These are phyloP conservation scores for Cettia cetti DNA, from an alignment of 2,113 vertebrate genomes.

Conservation along the genomic window DNA sequence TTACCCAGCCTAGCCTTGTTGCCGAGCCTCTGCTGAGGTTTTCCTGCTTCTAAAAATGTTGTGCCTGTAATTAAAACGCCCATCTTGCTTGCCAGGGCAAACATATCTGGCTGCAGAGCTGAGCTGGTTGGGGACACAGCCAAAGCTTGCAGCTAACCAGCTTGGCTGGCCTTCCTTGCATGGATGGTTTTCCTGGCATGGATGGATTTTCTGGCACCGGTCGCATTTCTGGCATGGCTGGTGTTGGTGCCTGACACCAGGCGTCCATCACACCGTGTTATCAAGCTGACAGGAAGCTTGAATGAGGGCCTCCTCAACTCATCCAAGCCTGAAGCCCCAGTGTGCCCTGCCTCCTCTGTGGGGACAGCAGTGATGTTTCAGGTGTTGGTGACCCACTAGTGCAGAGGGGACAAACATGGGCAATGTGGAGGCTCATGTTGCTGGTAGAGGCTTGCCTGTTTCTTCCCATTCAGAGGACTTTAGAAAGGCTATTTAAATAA, in stretches of 20 bases:
- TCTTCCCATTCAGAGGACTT: background rate
- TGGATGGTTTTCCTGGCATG: background rate
- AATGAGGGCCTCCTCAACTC: background rate
- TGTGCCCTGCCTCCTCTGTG: background rate
- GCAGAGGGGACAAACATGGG: rapidly evolving
- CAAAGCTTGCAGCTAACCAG: background rate
- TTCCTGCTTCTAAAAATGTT: conserved; percentile 54
- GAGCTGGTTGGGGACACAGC: background rate
- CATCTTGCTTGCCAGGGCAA: background rate
- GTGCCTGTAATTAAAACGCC: conserved; percentile 11
- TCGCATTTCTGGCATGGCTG: background rate
- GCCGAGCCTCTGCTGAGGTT: conserved; percentile 5
- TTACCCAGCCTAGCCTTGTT: background rate
- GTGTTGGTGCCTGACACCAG: background rate
- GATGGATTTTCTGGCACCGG: background rate
- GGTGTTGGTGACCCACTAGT: rapidly evolving
- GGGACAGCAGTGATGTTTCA: background rate
- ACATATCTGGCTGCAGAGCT: background rate
- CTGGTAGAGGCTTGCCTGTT: background rate
- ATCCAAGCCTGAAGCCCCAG: background rate
- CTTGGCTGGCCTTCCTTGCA: background rate
- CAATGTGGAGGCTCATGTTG: rapidly evolving
- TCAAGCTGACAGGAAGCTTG: background rate
- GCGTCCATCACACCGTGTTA: rapidly evolving
- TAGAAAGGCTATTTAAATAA: background rate